phyloP scores from a whole-genome alignment of 2,888 invertebrate genomes.

The Liodrosophila aerea region DNA sequence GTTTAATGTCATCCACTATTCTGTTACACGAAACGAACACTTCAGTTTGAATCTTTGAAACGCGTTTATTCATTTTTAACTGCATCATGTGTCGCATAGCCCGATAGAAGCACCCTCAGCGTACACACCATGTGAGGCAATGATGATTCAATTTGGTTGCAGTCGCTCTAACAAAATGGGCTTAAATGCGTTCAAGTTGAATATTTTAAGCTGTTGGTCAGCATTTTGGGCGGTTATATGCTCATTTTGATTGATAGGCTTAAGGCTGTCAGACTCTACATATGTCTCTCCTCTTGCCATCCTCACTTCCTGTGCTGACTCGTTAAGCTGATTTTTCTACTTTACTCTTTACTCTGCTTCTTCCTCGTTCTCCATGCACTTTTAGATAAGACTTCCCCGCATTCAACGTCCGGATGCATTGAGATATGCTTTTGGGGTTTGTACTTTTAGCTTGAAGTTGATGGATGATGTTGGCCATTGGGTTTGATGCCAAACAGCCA shows the following conservation, averaged over 20 bases:
- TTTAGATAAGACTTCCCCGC: conserved; percentile 44
- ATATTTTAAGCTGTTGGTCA: conserved; percentile 61
- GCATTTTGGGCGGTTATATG: conserved; percentile 48
- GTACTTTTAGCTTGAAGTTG: conserved; percentile 42
- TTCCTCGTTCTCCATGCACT: conserved; percentile 29
- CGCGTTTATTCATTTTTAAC: conserved; percentile 60
- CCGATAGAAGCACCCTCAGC: neutral
- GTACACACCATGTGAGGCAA: conserved; percentile 9
- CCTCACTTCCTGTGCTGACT: conserved; percentile 11
- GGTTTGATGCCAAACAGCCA: conserved; percentile 3
- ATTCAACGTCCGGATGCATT: conserved; percentile 32
- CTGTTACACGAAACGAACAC: conserved; percentile 10
- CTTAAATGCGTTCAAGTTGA: conserved; percentile 61
- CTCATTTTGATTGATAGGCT: conserved; percentile 71
- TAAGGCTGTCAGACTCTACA: conserved; percentile 24
- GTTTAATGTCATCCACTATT: conserved; percentile 57
- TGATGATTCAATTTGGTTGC: conserved; percentile 67
- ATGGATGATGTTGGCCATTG: conserved; percentile 51
- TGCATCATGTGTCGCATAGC: conserved; percentile 47
- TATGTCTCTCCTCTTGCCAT: neutral
- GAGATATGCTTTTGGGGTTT: conserved; percentile 27
- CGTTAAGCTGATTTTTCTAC: conserved; percentile 50
- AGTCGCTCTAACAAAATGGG: conserved; percentile 43
- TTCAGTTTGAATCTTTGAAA: neutral
- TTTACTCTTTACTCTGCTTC: conserved; percentile 38